These are phyloP conservation scores for Cotesia chilonis DNA, from an alignment of 1,140 invertebrate species.

Conservation along the genomic window DNA sequence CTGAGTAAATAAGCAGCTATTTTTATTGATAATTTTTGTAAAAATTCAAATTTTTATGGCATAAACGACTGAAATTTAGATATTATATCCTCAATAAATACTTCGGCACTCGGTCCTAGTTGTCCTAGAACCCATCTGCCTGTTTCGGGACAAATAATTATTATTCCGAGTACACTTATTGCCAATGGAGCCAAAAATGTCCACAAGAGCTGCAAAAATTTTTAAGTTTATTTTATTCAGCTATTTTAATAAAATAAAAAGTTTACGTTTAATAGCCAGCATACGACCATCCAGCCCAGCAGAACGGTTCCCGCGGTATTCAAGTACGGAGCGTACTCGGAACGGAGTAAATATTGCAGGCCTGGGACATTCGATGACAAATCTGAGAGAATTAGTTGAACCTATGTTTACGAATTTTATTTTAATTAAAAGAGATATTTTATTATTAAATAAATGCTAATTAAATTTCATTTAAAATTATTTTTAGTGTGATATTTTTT, in stretches of 20 bases:
- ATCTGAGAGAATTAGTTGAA: conserved; percentile 46
- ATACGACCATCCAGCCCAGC: conserved; percentile 51
- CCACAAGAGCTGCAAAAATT: conserved; percentile 44
- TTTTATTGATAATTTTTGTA: background rate
- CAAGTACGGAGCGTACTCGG: conserved; percentile 46
- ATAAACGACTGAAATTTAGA: conserved; percentile 38
- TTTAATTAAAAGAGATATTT: background rate
- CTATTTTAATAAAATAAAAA: background rate
- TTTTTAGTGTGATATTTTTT: no score
- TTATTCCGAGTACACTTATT: conserved; percentile 45
- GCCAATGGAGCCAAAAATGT: conserved; percentile 42
- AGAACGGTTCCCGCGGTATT: conserved; percentile 50
- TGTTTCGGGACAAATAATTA: conserved; percentile 49
- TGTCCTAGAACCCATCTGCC: conserved; percentile 45
- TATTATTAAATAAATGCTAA: no score
- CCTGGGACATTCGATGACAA: conserved; percentile 43
- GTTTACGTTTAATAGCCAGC: conserved; percentile 49
- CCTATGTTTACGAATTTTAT: conserved; percentile 31
- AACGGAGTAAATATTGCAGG: conserved; percentile 38
- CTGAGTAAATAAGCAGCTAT: no score
- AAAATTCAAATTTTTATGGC: conserved; percentile 20
- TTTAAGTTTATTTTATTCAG: conserved; percentile 9
- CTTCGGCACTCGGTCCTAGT: conserved; percentile 37
- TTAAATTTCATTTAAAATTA: no score
- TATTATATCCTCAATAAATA: conserved; percentile 29